These are phyloP conservation scores for Andricus quercusramuli DNA, from an alignment of 2,888 invertebrate genomes.

Conservation along the genomic window DNA sequence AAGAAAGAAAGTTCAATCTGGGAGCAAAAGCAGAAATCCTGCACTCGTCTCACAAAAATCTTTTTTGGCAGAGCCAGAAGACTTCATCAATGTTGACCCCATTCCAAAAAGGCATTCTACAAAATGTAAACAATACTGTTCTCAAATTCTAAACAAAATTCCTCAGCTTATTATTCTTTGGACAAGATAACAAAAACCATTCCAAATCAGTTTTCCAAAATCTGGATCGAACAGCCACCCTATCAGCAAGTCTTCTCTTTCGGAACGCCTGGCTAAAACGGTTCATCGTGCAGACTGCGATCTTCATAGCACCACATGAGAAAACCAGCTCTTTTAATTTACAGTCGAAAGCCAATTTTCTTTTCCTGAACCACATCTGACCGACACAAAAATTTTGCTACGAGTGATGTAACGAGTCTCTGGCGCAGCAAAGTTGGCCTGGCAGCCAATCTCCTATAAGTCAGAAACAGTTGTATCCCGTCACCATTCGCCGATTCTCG, in stretches of 20 bases:
- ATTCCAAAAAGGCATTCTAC: neutral
- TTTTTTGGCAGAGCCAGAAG: constrained; percentile 3
- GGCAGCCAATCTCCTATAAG: constrained; percentile 53
- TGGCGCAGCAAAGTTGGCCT: constrained; percentile 55
- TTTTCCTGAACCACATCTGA: constrained; percentile 18
- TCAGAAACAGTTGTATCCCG: constrained; percentile 29
- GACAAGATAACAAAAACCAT: neutral
- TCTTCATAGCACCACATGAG: neutral
- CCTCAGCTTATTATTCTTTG: constrained; percentile 1
- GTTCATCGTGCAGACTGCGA: neutral
- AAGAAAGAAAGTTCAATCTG: constrained; percentile 16
- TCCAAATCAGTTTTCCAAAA: neutral
- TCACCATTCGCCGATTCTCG: constrained; percentile 8
- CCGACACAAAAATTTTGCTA: constrained; percentile 30
- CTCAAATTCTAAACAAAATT: neutral
- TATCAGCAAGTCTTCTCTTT: constrained; percentile 28
- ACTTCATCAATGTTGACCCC: neutral
- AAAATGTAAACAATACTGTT: neutral
- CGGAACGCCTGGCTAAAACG: constrained; percentile 28
- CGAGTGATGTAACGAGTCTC: constrained; percentile 53
- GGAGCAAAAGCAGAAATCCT: constrained; percentile 4
- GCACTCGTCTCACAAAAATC: constrained; percentile 20
- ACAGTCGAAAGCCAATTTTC: constrained; percentile 36
- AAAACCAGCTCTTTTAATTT: constrained; percentile 33
- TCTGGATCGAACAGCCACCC: constrained; percentile 7